These are phyloP conservation scores for Proteles cristata DNA, from an alignment of 2,113 vertebrate genomes.

Conservation along the genomic window DNA sequence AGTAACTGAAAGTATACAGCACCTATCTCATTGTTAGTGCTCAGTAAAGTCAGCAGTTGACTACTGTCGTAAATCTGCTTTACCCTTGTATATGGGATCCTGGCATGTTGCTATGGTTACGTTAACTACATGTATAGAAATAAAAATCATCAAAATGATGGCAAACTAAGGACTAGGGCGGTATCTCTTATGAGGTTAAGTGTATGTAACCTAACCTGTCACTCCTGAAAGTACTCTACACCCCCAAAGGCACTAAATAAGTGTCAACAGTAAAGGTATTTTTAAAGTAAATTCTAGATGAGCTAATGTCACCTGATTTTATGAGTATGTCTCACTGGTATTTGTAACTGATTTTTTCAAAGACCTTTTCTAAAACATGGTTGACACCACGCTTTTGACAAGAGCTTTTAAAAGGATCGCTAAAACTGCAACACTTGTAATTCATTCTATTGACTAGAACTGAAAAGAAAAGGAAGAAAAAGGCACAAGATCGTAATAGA, in stretches of 20 bases:
- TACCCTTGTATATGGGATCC: not conserved
- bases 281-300: not conserved
- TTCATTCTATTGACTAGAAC: not conserved
- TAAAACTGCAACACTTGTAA: not conserved
- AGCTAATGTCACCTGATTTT: not conserved
- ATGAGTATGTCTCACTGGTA: not conserved
- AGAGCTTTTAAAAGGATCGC: not conserved
- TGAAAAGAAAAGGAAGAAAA: not conserved
- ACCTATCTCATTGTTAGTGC: not conserved
- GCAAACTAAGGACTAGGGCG: not conserved
- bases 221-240: not conserved
- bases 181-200: not conserved
- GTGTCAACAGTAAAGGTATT: not conserved
- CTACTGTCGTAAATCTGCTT: not conserved
- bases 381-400: constrained; percentile 28
- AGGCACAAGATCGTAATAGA: not conserved
- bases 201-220: not conserved
- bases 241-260: not conserved
- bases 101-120: not conserved
- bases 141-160: not conserved
- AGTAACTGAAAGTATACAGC: not conserved
- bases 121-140: not conserved
- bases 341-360: constrained; percentile 45
- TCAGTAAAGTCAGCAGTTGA: not conserved
- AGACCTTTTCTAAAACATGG: not conserved